Conservation (phyloP, 2,797 vertebrate genomes). For the Phrynocephalus vlangalii region DNA sequence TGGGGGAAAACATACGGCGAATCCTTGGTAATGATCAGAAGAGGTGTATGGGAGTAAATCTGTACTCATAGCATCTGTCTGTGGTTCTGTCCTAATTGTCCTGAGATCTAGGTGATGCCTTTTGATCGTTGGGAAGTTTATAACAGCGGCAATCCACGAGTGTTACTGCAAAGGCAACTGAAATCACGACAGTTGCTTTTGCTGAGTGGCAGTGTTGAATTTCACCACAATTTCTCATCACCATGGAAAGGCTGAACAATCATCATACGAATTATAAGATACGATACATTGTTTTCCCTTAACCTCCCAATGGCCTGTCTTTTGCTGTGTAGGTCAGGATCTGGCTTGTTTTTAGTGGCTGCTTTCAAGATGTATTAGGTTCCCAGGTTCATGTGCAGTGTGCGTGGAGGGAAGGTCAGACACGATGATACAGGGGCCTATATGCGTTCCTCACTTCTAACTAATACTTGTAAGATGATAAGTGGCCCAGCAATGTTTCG, state of each 20-base stretch:
- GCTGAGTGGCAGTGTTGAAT: neutral
- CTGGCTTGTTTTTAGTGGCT: fast-evolving
- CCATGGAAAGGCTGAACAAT: constrained; percentile 5
- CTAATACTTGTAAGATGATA: neutral
- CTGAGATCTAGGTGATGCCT: constrained; percentile 16
- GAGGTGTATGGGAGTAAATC: neutral
- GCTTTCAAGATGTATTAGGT: neutral
- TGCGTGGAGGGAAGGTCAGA: neutral
- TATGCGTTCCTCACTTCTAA: neutral
- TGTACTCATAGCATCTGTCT: fast-evolving
- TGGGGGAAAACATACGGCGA: constrained; percentile 7
- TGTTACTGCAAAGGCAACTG: neutral
- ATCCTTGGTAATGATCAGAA: neutral
- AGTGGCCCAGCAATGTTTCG: constrained; percentile 24
- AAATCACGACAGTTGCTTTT: constrained; percentile 6
- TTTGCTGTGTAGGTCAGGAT: neutral
- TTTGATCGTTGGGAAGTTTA: constrained; percentile 21
- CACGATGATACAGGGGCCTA: fast-evolving
- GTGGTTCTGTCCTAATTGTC: neutral
- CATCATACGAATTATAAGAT: neutral
- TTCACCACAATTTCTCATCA: neutral
- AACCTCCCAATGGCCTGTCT: neutral
- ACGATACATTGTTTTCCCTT: neutral
- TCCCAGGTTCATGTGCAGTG: neutral
- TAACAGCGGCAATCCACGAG: neutral